A percentile compares a stretch with the other conserved stretches of the same genome.
These are phyloP conservation scores for Melieria crassipennis DNA, from an alignment of 2,888 invertebrate genomes.

Conservation along the genomic window DNA sequence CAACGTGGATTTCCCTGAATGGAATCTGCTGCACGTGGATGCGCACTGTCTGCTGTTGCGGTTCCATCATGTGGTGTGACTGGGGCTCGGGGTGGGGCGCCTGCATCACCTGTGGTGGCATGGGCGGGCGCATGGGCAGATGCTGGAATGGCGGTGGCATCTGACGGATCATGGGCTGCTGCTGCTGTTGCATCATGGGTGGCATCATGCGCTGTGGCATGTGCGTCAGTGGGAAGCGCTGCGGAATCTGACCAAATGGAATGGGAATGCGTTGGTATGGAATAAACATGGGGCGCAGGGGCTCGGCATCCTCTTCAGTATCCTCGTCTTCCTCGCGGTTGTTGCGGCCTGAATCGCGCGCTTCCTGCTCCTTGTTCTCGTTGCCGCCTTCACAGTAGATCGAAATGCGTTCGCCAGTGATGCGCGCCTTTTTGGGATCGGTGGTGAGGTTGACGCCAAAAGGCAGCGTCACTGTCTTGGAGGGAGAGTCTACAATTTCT, in stretches of 20 bases:
- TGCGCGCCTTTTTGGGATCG: conserved; percentile 76
- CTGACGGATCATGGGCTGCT: conserved; percentile 59
- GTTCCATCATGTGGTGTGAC: conserved; percentile 42
- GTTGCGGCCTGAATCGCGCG: conserved; percentile 43
- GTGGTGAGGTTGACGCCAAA: conserved; percentile 76
- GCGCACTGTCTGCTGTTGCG: conserved; percentile 59
- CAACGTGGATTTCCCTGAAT: conserved; percentile 64
- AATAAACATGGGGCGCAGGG: conserved; percentile 65
- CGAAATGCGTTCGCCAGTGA: conserved; percentile 86
- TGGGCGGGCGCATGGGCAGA: conserved; percentile 64
- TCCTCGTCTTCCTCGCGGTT: conserved; percentile 58
- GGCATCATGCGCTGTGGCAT: conserved; percentile 64
- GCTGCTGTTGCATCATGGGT: conserved; percentile 55
- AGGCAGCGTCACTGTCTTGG: conserved; percentile 72
- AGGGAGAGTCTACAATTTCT: conserved; percentile 81
- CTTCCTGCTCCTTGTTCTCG: conserved; percentile 53
- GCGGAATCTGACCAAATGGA: conserved; percentile 68
- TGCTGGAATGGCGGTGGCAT: conserved; percentile 64
- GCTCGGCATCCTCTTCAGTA: conserved; percentile 60
- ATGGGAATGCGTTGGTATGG: conserved; percentile 66
- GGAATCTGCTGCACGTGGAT: conserved; percentile 67
- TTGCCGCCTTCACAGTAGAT: conserved; percentile 87
- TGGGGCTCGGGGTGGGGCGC: conserved; percentile 66
- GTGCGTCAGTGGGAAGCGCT: conserved; percentile 69
- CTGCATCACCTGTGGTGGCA: conserved; percentile 66